Evolutionary conservation across 2,888 invertebrate genomes (phyloP).

Genomic region (Synergus umbraculus): DNA sequence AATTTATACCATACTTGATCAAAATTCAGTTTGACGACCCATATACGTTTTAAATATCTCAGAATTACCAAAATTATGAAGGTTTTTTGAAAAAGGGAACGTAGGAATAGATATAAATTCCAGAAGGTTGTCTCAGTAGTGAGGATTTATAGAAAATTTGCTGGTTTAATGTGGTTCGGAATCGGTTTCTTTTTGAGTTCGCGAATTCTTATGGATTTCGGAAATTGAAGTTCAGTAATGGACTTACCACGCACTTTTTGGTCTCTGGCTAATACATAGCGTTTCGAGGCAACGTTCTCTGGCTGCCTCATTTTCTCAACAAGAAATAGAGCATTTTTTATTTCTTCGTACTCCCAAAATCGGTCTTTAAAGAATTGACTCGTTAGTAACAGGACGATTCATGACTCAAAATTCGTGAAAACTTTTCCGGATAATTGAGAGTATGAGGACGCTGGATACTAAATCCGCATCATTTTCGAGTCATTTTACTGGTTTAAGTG

Average conservation of each 20-base stretch:
- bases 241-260: constrained; percentile 12
- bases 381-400: not conserved
- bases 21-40: too few species aligned
- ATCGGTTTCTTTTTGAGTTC: too few species aligned
- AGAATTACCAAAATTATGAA: too few species aligned
- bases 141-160: too few species aligned
- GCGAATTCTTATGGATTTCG: not conserved
- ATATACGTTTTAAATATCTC: too few species aligned
- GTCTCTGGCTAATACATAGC: not conserved
- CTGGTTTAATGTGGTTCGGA: too few species aligned
- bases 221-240: not conserved
- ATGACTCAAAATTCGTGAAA: not conserved
- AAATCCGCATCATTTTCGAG: constrained; percentile 20
- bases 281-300: constrained; percentile 24
- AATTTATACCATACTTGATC: too few species aligned
- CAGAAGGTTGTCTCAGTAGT: too few species aligned
- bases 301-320: constrained; percentile 46
- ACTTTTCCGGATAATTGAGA: constrained; percentile 19
- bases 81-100: too few species aligned
- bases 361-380: constrained; percentile 23
- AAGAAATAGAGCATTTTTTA: constrained; percentile 56
- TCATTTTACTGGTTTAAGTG: constrained; percentile 22
- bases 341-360: constrained; percentile 19
- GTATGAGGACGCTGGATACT: not conserved
- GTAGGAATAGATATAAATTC: too few species aligned